Evolutionary conservation across 2,797 vertebrate genomes (phyloP), one percentile per base, ranked within the genome.

Genomic region (Labroides dimidiatus): DNA sequence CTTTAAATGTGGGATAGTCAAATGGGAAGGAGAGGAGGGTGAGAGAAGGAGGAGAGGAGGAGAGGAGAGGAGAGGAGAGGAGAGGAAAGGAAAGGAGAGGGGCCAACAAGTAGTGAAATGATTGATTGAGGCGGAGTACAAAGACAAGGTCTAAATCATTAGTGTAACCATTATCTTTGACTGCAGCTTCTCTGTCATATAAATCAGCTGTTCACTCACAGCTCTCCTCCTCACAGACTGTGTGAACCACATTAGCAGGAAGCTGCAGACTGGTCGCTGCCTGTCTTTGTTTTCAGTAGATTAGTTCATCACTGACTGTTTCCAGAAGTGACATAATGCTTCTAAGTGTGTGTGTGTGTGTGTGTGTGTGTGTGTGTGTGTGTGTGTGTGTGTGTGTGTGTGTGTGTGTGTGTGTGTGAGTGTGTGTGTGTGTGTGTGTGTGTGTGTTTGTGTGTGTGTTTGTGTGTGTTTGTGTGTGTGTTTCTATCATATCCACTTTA

Each of bases 141-240:
- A 88, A 87, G 80, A 81, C 84, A 80, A 80, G 81, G 82, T 87
- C 80, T 88, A 78, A 88, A 86, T 89, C 86, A 89, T 87, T 90
- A 85, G 80, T 72, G 71, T 69, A 84, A 65, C 81, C 81, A 84
- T 89, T 87, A 84, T 82, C 72, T 50, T 82, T 74, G 71, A 80
- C 82, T 79, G 58, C 75, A 73, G 81, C 77, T 72, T 74, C 78
- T 74, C 73, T 71, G 81, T 81, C 84, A 82, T 85, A 85, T 89
- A 85, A 90, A 89, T 87, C 84, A 86, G 72, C 79, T 68, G 62
- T 88, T 85, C 83, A 87, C 80, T 87, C 77, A 49, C 68, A 75
- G 75, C 72, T 71, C 75, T 82, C 52, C 80, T 72, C 72, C 49
- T 55, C 63, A 61, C 63, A 75, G 66, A 66, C 44, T 80, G 78